phyloP scores from a whole-genome alignment of 1,140 invertebrate genomes.

The Scaptomyza montana region DNA sequence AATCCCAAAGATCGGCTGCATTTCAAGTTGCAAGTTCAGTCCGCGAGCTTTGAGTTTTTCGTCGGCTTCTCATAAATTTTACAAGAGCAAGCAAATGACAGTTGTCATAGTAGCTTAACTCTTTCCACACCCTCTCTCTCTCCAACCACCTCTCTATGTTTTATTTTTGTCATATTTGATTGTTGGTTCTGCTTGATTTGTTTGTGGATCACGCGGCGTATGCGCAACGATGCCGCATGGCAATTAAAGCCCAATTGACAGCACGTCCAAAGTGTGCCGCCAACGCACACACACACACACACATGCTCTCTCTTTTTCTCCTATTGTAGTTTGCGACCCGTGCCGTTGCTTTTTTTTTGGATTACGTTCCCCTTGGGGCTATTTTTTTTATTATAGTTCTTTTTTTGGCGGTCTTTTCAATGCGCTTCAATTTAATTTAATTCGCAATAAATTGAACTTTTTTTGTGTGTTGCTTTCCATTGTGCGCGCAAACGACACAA shows the following conservation, averaged over 20 bases:
- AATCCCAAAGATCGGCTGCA: neutral
- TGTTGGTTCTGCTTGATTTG: neutral
- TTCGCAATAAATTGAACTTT: slow-evolving; percentile 79
- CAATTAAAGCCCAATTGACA: slow-evolving; percentile 80
- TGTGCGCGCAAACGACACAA: slow-evolving; percentile 54
- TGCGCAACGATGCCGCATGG: slow-evolving; percentile 50
- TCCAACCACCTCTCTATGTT: neutral
- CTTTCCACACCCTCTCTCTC: neutral
- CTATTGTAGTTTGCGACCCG: slow-evolving; percentile 10
- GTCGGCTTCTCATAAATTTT: slow-evolving; percentile 67
- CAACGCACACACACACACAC: slow-evolving; percentile 42
- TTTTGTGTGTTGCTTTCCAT: slow-evolving; percentile 54
- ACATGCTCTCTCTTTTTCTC: neutral
- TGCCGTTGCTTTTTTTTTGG: slow-evolving; percentile 46
- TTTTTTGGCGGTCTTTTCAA: slow-evolving; percentile 66
- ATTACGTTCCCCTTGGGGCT: slow-evolving; percentile 34
- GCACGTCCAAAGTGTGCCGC: slow-evolving; percentile 75
- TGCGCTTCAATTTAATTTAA: slow-evolving; percentile 81
- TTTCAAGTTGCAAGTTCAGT: slow-evolving; percentile 10
- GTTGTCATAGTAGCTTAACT: slow-evolving; percentile 26
- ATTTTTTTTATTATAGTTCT: slow-evolving; percentile 25
- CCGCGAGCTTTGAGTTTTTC: slow-evolving; percentile 24
- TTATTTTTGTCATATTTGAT: neutral
- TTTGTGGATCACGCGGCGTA: slow-evolving; percentile 36
- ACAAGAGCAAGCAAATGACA: slow-evolving; percentile 47